Base-by-base conservation (phyloP, 2,888 invertebrate species). In the Fragum sueziense region DNA sequence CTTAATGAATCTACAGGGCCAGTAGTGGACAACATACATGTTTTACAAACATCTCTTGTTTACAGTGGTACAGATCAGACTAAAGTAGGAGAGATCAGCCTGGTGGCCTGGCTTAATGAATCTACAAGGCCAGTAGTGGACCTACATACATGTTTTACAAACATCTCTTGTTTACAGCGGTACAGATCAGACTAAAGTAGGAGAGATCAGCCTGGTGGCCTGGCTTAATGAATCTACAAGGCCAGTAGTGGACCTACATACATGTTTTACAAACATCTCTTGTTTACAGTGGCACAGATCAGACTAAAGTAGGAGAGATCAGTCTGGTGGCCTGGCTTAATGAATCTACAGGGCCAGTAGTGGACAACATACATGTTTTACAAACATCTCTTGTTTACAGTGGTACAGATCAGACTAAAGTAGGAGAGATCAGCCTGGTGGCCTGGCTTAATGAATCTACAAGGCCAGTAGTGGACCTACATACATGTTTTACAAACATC, bases 131-230 rank as follows among this genome's bases (percentile, higher is more conserved):
- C 79, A 20, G 68, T 76, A 14, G 61, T 74, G 14, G 74, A 81
- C 27, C 27, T 77, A 6, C 74, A 71, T n/a, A n/a, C n/a, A n/a
- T n/a, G n/a, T n/a, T n/a, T n/a, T n/a, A n/a, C n/a, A n/a, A n/a
- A n/a, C n/a, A n/a, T n/a, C n/a, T n/a, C n/a, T n/a, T n/a, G n/a
- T n/a, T 57, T 79, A 52, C 80, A 93, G 92, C 71, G 90, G 92
- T 14, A 87, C 89, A 51, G 92, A 92, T 68, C 84, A 85, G 37
- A 75, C 80, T 86, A 96, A 96, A 6, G 95, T 96, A 25, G 98
- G 98, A 0, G 97, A 97, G 90, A 95, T 98, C 34, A 97, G 97
- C 3, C 94, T 98, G 31, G 96, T 96, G 87, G 97, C 97, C 0
- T 98, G 97, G 97, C 88, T 91, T 70, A 91, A 90, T 77, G 89